Percentiles rank a stretch among this genome's conserved stretches.
These are phyloP conservation scores for Drosophila kanekoi DNA, from an alignment of 2,888 invertebrate species.

Conservation along the genomic window DNA sequence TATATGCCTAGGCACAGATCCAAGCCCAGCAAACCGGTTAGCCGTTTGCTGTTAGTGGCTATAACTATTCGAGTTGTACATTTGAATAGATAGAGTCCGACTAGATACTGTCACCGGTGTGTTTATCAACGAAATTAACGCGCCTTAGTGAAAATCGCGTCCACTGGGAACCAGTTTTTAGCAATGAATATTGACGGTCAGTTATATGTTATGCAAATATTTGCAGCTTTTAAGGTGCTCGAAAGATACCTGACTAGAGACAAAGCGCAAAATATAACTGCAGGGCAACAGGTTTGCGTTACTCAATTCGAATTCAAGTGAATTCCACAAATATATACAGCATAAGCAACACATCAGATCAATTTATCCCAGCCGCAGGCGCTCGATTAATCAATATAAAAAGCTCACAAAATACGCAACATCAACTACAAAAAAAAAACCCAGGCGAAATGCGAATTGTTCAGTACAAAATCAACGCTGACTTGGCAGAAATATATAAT, in stretches of 20 bases:
- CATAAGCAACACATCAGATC: conserved; percentile 25
- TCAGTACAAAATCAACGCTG: conserved; percentile 27
- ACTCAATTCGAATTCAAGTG: conserved; percentile 15
- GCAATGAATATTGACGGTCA: conserved; percentile 37
- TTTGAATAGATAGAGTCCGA: conserved; percentile 19
- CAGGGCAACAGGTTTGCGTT: conserved; percentile 46
- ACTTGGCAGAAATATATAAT: conserved; percentile 39
- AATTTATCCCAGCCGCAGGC: conserved; percentile 19
- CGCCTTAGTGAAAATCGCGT: conserved; percentile 70
- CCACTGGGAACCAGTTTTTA: conserved; percentile 62
- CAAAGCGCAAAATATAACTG: conserved; percentile 28
- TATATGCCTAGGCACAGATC: conserved; percentile 2
- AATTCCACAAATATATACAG: conserved; percentile 19
- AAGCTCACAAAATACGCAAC: conserved; percentile 29
- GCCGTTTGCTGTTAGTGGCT: conserved; percentile 18
- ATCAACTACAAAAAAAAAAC: conserved; percentile 19
- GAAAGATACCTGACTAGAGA: conserved; percentile 28
- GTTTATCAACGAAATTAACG: conserved; percentile 73
- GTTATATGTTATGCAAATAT: conserved; percentile 69
- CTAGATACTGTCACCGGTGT: conserved; percentile 35
- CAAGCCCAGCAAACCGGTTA: conserved; percentile 44
- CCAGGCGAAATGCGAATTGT: conserved; percentile 4
- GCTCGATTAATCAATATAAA: conserved; percentile 68
- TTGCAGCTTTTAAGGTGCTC: conserved; percentile 54
- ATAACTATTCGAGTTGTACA: conserved; percentile 31